phyloP scores from a whole-genome alignment of 1,140 invertebrate species.

The Chlorops oryzae region DNA sequence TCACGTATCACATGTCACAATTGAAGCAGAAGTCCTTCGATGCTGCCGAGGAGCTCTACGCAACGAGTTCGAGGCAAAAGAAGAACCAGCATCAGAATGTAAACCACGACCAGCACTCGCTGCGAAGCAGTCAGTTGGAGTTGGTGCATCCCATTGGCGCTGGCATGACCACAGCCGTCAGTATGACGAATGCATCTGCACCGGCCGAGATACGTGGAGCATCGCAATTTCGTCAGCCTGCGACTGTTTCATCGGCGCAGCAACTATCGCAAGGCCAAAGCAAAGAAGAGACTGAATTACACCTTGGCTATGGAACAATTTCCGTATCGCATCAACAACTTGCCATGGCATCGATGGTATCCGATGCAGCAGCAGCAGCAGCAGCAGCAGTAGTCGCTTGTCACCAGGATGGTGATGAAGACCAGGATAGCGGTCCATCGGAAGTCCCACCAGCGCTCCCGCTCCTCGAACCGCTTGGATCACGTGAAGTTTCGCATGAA shows the following conservation, averaged over 20 bases:
- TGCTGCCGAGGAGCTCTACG: constrained; percentile 26
- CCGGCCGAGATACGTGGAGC: constrained; percentile 17
- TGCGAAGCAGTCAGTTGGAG: constrained; percentile 18
- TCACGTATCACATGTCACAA: constrained; percentile 35
- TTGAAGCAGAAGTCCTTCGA: constrained; percentile 43
- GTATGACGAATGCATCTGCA: constrained; percentile 15
- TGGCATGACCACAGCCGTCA: constrained; percentile 13
- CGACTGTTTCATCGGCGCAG: neutral
- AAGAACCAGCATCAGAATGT: constrained; percentile 1
- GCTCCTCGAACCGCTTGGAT: constrained; percentile 66
- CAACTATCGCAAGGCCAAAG: no score
- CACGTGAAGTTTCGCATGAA: constrained; percentile 71
- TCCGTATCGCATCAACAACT: neutral
- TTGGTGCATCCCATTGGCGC: constrained; percentile 13
- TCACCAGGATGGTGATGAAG: constrained; percentile 55
- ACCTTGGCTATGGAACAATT: constrained; percentile 6
- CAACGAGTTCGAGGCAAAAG: constrained; percentile 54
- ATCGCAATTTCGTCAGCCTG: constrained; percentile 8
- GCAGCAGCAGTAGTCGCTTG: constrained; percentile 11
- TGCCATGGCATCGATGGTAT: neutral
- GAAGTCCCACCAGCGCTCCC: constrained; percentile 70
- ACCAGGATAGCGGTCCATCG: constrained; percentile 65
- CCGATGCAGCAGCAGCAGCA: neutral
- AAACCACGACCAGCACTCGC: constrained; percentile 13
- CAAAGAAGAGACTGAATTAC: constrained; percentile 18